Conservation (phyloP, 1,140 invertebrate species). For the Zaprionus ghesquierei region DNA sequence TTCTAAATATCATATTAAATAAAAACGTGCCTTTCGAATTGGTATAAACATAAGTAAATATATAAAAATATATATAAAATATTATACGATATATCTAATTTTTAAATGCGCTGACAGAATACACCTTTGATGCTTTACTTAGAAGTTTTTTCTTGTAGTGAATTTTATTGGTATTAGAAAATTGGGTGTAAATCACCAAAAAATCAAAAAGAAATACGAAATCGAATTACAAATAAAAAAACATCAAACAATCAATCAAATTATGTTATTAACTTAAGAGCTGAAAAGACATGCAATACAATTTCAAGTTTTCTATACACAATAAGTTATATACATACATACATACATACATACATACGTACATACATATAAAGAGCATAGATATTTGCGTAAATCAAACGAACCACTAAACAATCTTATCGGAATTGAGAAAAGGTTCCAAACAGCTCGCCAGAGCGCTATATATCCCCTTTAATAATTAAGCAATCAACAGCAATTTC, state of each 20-base stretch:
- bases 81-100: background rate
- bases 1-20: slow-evolving; percentile 46
- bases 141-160: slow-evolving; percentile 34
- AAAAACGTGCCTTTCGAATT: slow-evolving; percentile 46
- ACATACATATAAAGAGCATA: slow-evolving; percentile 6
- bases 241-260: slow-evolving; percentile 42
- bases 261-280: slow-evolving; percentile 33
- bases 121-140: slow-evolving; percentile 25
- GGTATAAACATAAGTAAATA: slow-evolving; percentile 27
- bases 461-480: slow-evolving; percentile 14
- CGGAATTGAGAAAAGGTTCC: slow-evolving; percentile 35
- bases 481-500: slow-evolving; percentile 14
- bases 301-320: slow-evolving; percentile 49
- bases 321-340: slow-evolving; percentile 30
- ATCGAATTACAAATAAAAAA: slow-evolving; percentile 21
- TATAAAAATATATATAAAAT: background rate
- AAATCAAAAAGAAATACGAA: background rate
- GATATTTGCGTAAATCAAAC: slow-evolving; percentile 1
- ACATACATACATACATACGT: slow-evolving; percentile 1
- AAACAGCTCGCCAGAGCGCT: slow-evolving; percentile 19
- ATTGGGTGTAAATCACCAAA: slow-evolving; percentile 21
- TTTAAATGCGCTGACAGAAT: slow-evolving; percentile 10
- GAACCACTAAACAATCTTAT: slow-evolving; percentile 19
- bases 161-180: slow-evolving; percentile 40
- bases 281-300: slow-evolving; percentile 57